phyloP scores from a whole-genome alignment of 1,140 invertebrate genomes.

The Nasonia giraulti region DNA sequence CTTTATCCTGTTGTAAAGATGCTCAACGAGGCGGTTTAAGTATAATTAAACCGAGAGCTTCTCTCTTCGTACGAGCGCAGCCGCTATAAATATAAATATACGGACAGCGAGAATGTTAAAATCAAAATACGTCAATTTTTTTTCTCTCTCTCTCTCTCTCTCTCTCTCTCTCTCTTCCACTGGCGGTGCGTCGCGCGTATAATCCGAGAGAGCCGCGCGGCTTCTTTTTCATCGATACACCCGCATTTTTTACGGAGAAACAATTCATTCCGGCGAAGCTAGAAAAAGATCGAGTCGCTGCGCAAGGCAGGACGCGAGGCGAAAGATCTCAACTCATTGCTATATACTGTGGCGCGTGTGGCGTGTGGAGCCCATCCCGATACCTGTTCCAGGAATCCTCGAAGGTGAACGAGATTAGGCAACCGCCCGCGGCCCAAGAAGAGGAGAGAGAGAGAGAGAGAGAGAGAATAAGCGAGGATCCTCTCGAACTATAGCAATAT shows the following conservation, averaged over 20 bases:
- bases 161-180: too few species aligned
- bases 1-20: conserved; percentile 56
- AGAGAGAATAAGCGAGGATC: not conserved
- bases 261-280: conserved; percentile 25
- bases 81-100: too few species aligned
- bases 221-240: conserved; percentile 6
- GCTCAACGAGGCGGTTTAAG: conserved; percentile 31
- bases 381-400: conserved; percentile 57
- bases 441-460: conserved; percentile 7
- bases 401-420: conserved; percentile 62
- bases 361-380: conserved; percentile 37
- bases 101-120: not conserved
- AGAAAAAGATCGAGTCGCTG: conserved; percentile 12
- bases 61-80: not conserved
- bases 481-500: conserved; percentile 15
- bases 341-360: not conserved
- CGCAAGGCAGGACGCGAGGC: not conserved
- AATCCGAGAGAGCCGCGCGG: not conserved
- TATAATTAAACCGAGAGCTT: conserved; percentile 27
- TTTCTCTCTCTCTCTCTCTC: not conserved
- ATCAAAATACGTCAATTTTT: conserved; percentile 37
- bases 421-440: conserved; percentile 32
- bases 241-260: conserved; percentile 27
- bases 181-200: too few species aligned
- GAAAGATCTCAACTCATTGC: conserved; percentile 34